phyloP scores from a whole-genome alignment of 2,888 invertebrate species.

The Mimachlamys varia region DNA sequence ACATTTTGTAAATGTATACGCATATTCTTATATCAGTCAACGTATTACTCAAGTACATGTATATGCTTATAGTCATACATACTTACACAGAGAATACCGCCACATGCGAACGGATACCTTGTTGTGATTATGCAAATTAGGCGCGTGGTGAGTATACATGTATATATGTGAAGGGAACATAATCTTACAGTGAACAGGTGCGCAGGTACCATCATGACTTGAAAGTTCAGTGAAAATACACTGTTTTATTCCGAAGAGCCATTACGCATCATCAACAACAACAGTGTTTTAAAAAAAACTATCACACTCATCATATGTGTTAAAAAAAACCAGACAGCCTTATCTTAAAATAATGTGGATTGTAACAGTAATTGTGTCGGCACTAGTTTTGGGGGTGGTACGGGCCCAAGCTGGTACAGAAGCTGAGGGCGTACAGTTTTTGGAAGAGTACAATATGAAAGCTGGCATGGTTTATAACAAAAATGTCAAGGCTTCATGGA shows the following conservation, averaged over 20 bases:
- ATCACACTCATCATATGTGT: neutral
- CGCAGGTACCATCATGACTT: neutral
- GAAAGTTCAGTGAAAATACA: neutral
- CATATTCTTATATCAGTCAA: too few species aligned
- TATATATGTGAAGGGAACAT: neutral
- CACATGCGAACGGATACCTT: neutral
- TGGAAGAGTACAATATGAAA: constrained; percentile 34
- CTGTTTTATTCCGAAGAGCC: too few species aligned
- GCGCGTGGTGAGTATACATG: constrained; percentile 7
- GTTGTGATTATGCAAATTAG: constrained; percentile 4
- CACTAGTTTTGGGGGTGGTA: neutral
- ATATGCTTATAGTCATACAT: too few species aligned
- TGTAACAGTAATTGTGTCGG: neutral
- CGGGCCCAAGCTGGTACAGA: constrained; percentile 13
- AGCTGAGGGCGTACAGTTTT: constrained; percentile 25
- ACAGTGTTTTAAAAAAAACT: neutral
- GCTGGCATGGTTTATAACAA: constrained; percentile 41
- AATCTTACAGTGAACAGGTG: constrained; percentile 1
- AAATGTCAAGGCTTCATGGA: constrained; percentile 46
- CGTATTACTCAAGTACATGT: too few species aligned
- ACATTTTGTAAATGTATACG: too few species aligned
- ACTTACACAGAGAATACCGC: neutral
- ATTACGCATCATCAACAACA: neutral
- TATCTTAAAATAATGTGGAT: neutral
- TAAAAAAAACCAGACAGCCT: neutral